Conservation (phyloP, 2,888 invertebrate species). For the Auanema sp. region DNA sequence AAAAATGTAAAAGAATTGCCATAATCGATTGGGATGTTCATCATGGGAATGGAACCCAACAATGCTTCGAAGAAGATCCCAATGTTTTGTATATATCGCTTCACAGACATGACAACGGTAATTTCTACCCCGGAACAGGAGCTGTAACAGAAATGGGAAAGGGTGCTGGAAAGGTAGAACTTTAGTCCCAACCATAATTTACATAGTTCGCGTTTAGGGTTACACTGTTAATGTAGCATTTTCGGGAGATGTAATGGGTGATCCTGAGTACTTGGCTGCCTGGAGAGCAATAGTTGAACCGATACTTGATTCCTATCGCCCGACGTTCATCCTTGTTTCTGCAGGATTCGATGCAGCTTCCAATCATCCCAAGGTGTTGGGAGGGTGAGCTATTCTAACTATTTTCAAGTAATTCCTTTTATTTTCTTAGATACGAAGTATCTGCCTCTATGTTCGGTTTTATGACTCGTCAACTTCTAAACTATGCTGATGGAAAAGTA, state of each 20-base stretch:
- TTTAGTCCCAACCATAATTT: background rate
- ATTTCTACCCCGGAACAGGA: slow-evolving; percentile 97
- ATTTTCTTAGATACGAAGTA: slow-evolving; percentile 79
- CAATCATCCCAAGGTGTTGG: slow-evolving; percentile 91
- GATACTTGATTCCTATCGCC: slow-evolving; percentile 75
- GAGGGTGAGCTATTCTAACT: slow-evolving; percentile 69
- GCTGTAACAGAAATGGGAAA: slow-evolving; percentile 78
- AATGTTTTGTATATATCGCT: slow-evolving; percentile 91
- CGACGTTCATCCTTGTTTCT: slow-evolving; percentile 78
- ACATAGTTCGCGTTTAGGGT: slow-evolving; percentile 70
- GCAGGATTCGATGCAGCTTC: slow-evolving; percentile 96
- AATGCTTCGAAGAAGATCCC: slow-evolving; percentile 93
- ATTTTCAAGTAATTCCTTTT: background rate
- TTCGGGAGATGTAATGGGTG: slow-evolving; percentile 87
- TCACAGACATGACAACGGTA: slow-evolving; percentile 95
- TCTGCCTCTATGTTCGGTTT: slow-evolving; percentile 81
- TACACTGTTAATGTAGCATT: slow-evolving; percentile 95
- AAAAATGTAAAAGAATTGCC: slow-evolving; percentile 76
- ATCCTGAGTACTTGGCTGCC: slow-evolving; percentile 91
- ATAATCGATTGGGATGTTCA: slow-evolving; percentile 86
- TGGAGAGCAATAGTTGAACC: slow-evolving; percentile 87
- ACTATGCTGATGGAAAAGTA: slow-evolving; percentile 72
- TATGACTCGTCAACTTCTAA: slow-evolving; percentile 89
- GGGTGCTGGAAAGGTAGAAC: slow-evolving; percentile 45
- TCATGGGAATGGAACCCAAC: slow-evolving; percentile 79